Percentiles rank a stretch among this genome's conserved stretches.
Evolutionary conservation across 2,113 vertebrate species (phyloP).

Genomic region (Gobius niger): DNA sequence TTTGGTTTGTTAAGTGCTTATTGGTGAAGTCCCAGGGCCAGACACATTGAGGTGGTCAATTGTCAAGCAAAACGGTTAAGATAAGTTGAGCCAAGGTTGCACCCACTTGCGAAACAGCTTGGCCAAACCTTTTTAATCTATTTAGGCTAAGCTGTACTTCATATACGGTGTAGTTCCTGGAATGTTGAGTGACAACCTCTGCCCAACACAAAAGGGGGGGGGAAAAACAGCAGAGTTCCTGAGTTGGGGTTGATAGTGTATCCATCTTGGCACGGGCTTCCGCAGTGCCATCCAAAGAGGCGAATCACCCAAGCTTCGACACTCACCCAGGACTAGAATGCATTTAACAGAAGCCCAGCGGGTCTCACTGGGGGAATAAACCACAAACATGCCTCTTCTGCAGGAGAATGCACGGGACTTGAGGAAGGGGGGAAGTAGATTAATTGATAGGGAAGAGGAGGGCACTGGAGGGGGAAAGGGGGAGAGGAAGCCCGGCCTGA

Average conservation of each 20-base stretch:
- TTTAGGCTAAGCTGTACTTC: background rate
- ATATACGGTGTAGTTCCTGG: slow-evolving; percentile 12
- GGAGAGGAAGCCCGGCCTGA: slow-evolving; percentile 48
- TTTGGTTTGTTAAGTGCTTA: background rate
- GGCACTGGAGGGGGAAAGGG: slow-evolving; percentile 32
- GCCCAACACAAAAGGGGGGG: background rate
- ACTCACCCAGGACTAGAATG: slow-evolving; percentile 47
- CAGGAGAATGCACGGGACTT: slow-evolving; percentile 43
- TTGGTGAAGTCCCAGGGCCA: background rate
- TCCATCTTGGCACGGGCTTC: slow-evolving; percentile 15
- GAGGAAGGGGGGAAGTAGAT: slow-evolving; percentile 31
- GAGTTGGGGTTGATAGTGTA: slow-evolving; percentile 3
- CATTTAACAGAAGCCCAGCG: slow-evolving; percentile 50
- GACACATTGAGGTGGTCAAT: background rate
- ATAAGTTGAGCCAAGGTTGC: background rate
- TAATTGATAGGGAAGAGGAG: slow-evolving; percentile 59
- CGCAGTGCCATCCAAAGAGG: slow-evolving; percentile 48
- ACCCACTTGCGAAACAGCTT: background rate
- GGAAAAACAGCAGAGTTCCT: slow-evolving; percentile 1
- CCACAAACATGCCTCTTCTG: slow-evolving; percentile 61
- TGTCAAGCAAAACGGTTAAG: background rate
- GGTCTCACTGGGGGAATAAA: slow-evolving; percentile 56
- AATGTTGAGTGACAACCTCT: background rate
- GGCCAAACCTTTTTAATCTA: background rate
- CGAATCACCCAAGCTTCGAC: slow-evolving; percentile 23